Percentiles rank a stretch among this genome's conserved stretches.
phyloP scores from a whole-genome alignment of 1,140 invertebrate genomes.

The Helicorthomorpha holstii region DNA sequence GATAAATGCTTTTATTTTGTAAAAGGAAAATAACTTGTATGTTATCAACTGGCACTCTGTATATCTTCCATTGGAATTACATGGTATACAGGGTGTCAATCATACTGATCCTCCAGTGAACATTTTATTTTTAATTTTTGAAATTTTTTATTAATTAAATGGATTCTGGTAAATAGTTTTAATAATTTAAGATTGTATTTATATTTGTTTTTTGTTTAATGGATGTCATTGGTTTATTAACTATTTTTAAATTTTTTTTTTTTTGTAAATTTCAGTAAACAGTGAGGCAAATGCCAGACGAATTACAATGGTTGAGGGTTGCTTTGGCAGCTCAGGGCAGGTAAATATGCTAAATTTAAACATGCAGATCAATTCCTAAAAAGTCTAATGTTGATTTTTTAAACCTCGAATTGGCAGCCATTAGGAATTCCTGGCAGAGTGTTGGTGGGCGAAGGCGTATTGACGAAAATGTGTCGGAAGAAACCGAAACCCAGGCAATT shows the following conservation, averaged over 20 bases:
- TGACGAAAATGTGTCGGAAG: constrained; percentile 98
- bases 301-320: constrained; percentile 88
- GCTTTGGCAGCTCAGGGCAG: constrained; percentile 88
- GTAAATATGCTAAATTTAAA: constrained; percentile 26
- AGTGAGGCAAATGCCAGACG: constrained; percentile 88
- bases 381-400: too few species aligned
- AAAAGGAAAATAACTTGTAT: too few species aligned
- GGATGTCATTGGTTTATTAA: neutral
- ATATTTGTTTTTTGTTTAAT: neutral
- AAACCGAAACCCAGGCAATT: constrained; percentile 94
- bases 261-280: constrained; percentile 70
- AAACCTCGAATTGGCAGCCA: constrained; percentile 45
- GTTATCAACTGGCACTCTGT: too few species aligned
- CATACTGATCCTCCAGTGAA: too few species aligned
- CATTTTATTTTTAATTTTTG: too few species aligned
- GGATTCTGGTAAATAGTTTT: too few species aligned
- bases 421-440: constrained; percentile 79
- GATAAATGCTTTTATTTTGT: too few species aligned
- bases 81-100: too few species aligned
- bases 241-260: constrained; percentile 11
- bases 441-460: constrained; percentile 92
- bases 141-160: too few species aligned
- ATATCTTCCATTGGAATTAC: too few species aligned
- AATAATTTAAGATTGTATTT: neutral
- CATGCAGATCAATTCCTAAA: neutral